These are phyloP conservation scores for Apus apus DNA, from an alignment of 2,113 vertebrate species.

Conservation along the genomic window DNA sequence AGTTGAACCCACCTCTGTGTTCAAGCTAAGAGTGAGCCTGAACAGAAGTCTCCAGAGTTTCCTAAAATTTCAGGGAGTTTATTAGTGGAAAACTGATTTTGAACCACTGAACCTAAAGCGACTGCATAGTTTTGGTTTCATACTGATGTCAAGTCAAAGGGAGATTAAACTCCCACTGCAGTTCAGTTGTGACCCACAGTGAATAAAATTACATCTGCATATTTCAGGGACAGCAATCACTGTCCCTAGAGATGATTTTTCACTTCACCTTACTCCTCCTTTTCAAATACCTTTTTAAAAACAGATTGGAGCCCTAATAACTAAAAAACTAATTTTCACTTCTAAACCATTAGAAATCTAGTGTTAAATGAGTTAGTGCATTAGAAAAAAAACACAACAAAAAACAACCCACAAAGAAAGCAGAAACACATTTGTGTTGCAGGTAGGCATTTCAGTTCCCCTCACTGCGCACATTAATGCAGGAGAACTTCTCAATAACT, in stretches of 20 bases:
- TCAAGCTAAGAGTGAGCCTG: slow-evolving; percentile 42
- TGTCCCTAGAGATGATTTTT: neutral
- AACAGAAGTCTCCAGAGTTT: slow-evolving; percentile 45
- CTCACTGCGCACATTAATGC: neutral
- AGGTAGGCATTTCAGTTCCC: neutral
- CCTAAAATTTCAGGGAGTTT: slow-evolving; percentile 38
- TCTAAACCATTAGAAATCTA: neutral
- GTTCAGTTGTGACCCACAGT: neutral
- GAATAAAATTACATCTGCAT: neutral
- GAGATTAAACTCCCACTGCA: neutral
- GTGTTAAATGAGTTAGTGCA: neutral
- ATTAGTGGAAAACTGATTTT: slow-evolving; percentile 45
- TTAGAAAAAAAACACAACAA: neutral
- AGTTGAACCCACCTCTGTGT: neutral
- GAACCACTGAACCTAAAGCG: slow-evolving; percentile 19
- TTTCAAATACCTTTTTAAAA: neutral
- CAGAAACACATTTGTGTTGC: neutral
- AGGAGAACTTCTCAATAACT: neutral
- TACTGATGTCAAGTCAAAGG: neutral
- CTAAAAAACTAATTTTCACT: neutral
- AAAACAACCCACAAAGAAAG: too few relatives aligned
- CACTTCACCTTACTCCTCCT: neutral
- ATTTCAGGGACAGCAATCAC: neutral
- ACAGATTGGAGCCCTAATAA: neutral
- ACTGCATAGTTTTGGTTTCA: slow-evolving; percentile 7